These are phyloP conservation scores for Pelochelys cantorii DNA, from an alignment of 2,797 vertebrate genomes.

Conservation along the genomic window DNA sequence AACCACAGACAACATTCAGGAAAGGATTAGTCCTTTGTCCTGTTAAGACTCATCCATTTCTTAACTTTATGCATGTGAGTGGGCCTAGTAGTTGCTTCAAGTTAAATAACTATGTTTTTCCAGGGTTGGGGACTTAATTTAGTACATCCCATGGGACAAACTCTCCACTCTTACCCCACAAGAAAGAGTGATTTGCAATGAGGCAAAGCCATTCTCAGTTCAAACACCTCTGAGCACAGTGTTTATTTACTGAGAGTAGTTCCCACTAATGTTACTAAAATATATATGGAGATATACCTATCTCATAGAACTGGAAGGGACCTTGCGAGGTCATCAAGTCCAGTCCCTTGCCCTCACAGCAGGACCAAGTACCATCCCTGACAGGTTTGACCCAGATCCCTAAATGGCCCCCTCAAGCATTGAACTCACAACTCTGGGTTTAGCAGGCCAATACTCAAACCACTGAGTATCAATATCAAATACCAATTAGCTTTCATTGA, in stretches of 20 bases:
- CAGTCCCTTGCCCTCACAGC: too few relatives aligned
- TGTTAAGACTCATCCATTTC: neutral
- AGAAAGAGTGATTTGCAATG: neutral
- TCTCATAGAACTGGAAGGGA: too few relatives aligned
- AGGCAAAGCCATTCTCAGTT: neutral
- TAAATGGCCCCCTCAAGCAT: too few relatives aligned
- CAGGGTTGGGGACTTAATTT: neutral
- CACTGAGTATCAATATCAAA: too few relatives aligned
- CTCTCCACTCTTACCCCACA: neutral
- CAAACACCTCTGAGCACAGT: neutral
- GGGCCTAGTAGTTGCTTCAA: neutral
- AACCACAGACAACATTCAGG: neutral
- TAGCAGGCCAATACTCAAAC: too few relatives aligned
- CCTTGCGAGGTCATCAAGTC: too few relatives aligned
- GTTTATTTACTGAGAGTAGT: slow-evolving; percentile 3
- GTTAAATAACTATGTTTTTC: neutral
- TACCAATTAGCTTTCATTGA: neutral
- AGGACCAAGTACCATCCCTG: too few relatives aligned
- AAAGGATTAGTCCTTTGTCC: neutral
- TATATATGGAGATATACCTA: too few relatives aligned
- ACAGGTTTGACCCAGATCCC: too few relatives aligned
- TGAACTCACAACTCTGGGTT: too few relatives aligned
- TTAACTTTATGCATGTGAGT: neutral
- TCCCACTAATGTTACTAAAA: neutral
- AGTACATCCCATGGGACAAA: neutral